phyloP scores from a whole-genome alignment of 2,113 vertebrate species.

The Heptranchias perlo region DNA sequence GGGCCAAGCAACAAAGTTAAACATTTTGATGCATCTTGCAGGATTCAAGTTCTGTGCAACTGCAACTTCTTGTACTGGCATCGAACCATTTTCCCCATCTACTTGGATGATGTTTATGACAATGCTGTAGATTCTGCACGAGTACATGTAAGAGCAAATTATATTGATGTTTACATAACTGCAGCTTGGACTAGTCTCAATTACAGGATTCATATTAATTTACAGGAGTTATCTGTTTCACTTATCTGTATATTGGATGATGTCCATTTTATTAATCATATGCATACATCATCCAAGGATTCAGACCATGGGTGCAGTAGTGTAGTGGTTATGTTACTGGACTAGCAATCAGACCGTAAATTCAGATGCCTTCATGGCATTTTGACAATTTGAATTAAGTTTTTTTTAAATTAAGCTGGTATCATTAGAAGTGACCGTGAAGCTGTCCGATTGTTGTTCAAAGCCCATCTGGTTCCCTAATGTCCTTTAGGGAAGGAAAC shows the following conservation, averaged over 20 bases:
- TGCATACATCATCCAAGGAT: not conserved
- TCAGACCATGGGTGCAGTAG: not conserved
- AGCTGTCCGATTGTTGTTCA: not conserved
- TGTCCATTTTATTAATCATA: not conserved
- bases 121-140: conserved; percentile 88
- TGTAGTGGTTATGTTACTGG: not conserved
- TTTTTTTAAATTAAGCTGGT: not conserved
- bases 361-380: not conserved
- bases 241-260: not conserved
- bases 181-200: not conserved
- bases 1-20: conserved; percentile 11
- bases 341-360: not conserved
- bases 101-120: conserved; percentile 93
- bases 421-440: not conserved
- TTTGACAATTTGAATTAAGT: not conserved
- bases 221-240: not conserved
- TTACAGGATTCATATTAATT: not conserved
- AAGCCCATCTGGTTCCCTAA: not conserved
- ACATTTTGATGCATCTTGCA: conserved; percentile 52
- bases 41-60: conserved; percentile 82
- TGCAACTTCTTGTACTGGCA: conserved; percentile 98
- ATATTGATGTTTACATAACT: not conserved
- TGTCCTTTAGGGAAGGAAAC: not conserved
- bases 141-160: conserved; percentile 74
- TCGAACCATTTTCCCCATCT: conserved; percentile 93